Conservation (phyloP, 2,797 vertebrate genomes). For the Valencia hispanica region DNA sequence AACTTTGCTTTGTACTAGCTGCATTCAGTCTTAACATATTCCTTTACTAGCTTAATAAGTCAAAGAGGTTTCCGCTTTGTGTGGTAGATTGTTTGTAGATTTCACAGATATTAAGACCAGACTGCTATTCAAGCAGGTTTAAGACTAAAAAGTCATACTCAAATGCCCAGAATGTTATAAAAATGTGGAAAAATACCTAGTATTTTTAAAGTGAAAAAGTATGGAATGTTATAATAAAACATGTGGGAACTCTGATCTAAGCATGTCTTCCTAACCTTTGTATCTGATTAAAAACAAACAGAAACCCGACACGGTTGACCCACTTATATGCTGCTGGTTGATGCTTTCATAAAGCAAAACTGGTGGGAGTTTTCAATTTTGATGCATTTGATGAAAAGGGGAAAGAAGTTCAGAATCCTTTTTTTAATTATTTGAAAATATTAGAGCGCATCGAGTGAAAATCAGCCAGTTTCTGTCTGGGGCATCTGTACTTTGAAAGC, state of each 20-base stretch:
- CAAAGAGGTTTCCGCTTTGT: not conserved
- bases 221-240: not conserved
- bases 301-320: no score
- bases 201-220: not conserved
- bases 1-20: not conserved
- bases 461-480: not conserved
- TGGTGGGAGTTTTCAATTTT: no score
- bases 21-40: not conserved
- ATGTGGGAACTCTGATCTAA: not conserved
- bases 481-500: not conserved
- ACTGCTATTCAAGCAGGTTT: not conserved
- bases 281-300: not conserved
- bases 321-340: no score
- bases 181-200: not conserved
- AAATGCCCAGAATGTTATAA: not conserved
- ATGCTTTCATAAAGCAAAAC: not conserved
- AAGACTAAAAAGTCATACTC: not conserved
- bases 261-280: not conserved
- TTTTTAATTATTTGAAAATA: not conserved
- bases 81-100: not conserved
- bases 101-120: not conserved
- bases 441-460: not conserved
- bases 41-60: not conserved
- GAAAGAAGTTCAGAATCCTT: rapidly evolving
- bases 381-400: not conserved